Percentiles rank a stretch among this genome's conserved stretches.
Conservation (phyloP, 2,888 invertebrate species). For the Parelbella ahira region DNA sequence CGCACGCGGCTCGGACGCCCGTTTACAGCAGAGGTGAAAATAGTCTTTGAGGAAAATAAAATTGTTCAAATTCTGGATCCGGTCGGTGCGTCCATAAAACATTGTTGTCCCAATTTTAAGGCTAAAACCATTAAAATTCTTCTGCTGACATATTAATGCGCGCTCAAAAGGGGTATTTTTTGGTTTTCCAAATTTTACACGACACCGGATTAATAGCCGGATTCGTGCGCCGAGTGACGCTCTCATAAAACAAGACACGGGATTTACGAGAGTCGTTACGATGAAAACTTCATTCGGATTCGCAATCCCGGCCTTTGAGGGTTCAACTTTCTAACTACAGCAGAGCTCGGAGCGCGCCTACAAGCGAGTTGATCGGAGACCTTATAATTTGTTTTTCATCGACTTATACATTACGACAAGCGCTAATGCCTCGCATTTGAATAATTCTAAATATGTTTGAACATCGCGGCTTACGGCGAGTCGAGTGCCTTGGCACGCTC, state of each 20-base stretch:
- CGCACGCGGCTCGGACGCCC: background rate
- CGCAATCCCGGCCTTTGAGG: constrained; percentile 18
- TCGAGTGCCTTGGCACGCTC: constrained; percentile 19
- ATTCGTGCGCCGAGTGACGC: background rate
- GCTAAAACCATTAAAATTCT: constrained; percentile 11
- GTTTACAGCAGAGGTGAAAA: constrained; percentile 4
- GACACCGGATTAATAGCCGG: constrained; percentile 17
- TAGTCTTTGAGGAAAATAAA: constrained; percentile 11
- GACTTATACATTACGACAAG: constrained; percentile 11
- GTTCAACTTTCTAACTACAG: constrained; percentile 26
- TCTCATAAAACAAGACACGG: constrained; percentile 7
- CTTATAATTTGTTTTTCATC: constrained; percentile 23
- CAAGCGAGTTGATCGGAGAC: background rate
- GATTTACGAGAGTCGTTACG: constrained; percentile 21
- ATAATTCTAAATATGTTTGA: constrained; percentile 7
- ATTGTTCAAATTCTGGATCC: constrained; percentile 9
- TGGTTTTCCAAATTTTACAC: constrained; percentile 2
- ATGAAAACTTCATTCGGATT: constrained; percentile 23
- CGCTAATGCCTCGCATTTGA: constrained; percentile 18
- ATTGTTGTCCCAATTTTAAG: constrained; percentile 8
- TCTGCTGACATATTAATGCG: constrained; percentile 16
- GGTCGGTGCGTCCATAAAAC: constrained; percentile 6
- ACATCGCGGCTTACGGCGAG: background rate
- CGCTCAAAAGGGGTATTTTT: constrained; percentile 4
- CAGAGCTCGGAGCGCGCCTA: background rate